Conservation (phyloP, 2,797 vertebrate species). For the Zenarchopterus dispar region DNA sequence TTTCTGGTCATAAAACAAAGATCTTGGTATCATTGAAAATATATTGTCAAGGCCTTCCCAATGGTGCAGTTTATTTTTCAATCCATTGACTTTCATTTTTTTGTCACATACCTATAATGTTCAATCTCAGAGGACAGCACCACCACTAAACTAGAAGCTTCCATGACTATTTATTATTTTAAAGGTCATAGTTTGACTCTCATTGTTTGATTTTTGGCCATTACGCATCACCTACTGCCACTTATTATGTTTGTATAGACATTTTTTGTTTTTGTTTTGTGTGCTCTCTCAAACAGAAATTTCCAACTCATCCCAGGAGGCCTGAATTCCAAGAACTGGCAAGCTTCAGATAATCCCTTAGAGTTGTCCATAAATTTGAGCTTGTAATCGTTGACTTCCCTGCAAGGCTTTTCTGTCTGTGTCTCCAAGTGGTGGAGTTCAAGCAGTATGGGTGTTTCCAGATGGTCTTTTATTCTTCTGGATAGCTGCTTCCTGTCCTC, state of each 20-base stretch:
- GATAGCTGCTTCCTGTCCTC: background rate
- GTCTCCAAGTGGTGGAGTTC: background rate
- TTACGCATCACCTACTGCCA: too few species aligned
- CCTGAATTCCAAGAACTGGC: background rate
- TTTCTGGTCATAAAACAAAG: too few species aligned
- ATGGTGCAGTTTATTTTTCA: too few species aligned
- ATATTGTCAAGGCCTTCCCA: too few species aligned
- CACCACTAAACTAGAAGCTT: background rate
- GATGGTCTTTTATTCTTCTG: background rate
- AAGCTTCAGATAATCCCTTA: constrained; percentile 2
- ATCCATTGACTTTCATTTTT: too few species aligned
- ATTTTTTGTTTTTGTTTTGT: too few species aligned
- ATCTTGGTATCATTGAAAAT: too few species aligned
- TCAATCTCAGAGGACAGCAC: background rate
- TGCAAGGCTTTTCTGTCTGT: background rate
- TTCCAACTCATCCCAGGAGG: background rate
- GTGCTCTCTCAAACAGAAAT: background rate
- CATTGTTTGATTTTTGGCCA: too few species aligned
- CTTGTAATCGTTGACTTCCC: background rate
- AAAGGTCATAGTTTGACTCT: background rate
- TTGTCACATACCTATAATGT: too few species aligned
- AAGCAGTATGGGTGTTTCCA: background rate
- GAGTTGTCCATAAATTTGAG: background rate
- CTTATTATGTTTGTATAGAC: too few species aligned
- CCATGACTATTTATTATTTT: background rate